Evolutionary conservation across 1,140 invertebrate genomes (phyloP), one percentile per base, ranked within the genome.

Genomic region (Oreohelix idahoensis): DNA sequence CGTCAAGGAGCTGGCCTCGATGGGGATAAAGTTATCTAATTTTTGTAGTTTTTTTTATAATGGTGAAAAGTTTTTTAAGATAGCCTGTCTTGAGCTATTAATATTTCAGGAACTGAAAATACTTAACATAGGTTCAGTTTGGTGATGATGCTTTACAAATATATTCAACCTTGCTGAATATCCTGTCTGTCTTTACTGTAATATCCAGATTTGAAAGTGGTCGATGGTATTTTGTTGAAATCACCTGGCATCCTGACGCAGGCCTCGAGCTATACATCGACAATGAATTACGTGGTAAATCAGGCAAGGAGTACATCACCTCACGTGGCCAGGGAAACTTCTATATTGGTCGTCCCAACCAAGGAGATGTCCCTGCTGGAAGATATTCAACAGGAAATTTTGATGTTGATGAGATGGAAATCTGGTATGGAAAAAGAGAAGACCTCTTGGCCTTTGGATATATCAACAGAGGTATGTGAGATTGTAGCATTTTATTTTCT

Each of bases 201-300:
- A n/a, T 35, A 29, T 38, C 42, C 63, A 78, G 83, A 36, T 69
- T 85, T 20, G 84, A 88, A 23, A 81, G 73, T 17, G 80, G 86
- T 23, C 82, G 85, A 20, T 93, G 92, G 92, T 89, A 93, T 83
- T 91, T 88, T 77, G 79, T 92, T 36, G 92, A 93, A 83, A 78
- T 92, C 29, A 90, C 91, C n/a, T 92, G 91, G 91, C 89, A 91
- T 71, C 89, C 88, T 17, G 86, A 89, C n/a, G 83, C 84, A 32
- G 92, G 92, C 0, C 86, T 93, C 5, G 84, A 87, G 38, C 63
- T 93, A 26, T 92, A 89, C 81, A 79, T 92, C 8, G 89, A 93
- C 85, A 87, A 88, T 51, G 79, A 90, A 17, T 63, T 89, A 26
- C 85, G 88, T 0, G 85, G 81, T 0, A 53, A 87, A 39, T 87